phyloP scores from a whole-genome alignment of 2,113 vertebrate genomes.

The Phyllostomus discolor region DNA sequence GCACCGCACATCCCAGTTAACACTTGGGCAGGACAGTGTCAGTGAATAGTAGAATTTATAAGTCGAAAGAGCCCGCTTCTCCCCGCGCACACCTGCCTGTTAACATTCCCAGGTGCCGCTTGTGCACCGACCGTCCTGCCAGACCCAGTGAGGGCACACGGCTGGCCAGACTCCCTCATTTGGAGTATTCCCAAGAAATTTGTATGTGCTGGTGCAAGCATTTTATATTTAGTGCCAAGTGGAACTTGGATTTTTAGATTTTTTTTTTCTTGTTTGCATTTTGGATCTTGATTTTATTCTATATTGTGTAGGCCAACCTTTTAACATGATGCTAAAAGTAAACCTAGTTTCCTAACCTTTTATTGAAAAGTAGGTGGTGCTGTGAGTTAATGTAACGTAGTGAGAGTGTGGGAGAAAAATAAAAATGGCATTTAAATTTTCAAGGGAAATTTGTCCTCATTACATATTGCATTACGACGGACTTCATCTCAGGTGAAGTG shows the following conservation, averaged over 20 bases:
- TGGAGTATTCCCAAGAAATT: neutral
- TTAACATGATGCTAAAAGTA: neutral
- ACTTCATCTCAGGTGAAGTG: neutral
- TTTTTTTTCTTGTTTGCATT: neutral
- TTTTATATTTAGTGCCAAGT: neutral
- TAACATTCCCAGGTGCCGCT: neutral
- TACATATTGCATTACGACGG: neutral
- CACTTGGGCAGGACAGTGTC: neutral
- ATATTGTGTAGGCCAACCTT: neutral
- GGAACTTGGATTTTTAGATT: neutral
- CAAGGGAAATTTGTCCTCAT: neutral
- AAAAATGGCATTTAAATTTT: neutral
- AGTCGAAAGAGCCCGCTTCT: neutral
- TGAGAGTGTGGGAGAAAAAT: neutral
- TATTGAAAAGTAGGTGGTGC: slow-evolving; percentile 63
- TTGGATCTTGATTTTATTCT: neutral
- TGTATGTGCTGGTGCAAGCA: neutral
- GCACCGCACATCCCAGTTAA: neutral
- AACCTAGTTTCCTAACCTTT: slow-evolving; percentile 1
- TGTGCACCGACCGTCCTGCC: neutral
- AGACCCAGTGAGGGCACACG: neutral
- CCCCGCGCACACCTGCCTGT: neutral
- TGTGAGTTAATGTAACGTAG: slow-evolving; percentile 34
- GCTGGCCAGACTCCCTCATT: neutral
- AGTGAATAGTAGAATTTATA: neutral